A percentile compares a stretch with the other conserved stretches of the same genome.
phyloP scores from a whole-genome alignment of 2,113 vertebrate species.

The Mormyrus lacerda region DNA sequence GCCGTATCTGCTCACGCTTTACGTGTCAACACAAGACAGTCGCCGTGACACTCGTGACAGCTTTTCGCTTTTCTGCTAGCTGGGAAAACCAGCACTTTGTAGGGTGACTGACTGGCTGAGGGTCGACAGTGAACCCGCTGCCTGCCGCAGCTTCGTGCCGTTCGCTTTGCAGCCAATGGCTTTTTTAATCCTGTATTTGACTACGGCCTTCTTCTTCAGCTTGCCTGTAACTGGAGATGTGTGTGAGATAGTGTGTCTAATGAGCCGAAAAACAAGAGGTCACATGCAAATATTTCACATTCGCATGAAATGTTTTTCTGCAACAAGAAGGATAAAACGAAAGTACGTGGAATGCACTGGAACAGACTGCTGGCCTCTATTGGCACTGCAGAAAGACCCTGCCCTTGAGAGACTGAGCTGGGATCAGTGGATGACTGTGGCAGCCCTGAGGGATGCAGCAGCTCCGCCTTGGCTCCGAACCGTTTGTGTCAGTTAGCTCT shows the following conservation, averaged over 20 bases:
- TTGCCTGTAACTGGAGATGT: neutral
- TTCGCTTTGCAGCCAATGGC: neutral
- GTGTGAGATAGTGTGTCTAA: neutral
- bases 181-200: neutral
- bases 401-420: conserved; percentile 13
- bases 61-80: neutral
- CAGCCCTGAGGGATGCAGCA: neutral
- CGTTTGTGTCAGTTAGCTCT: conserved; percentile 27
- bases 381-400: neutral
- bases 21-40: neutral
- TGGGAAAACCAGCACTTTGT: neutral
- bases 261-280: neutral
- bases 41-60: neutral
- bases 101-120: neutral
- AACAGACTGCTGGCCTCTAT: neutral
- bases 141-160: neutral
- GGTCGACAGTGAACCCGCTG: neutral
- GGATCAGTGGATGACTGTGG: conserved; percentile 25
- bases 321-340: neutral
- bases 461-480: conserved; percentile 12
- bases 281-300: neutral
- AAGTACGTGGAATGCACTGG: neutral
- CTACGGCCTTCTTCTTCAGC: neutral
- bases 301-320: neutral
- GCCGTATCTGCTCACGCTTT: neutral